A percentile compares a stretch with the other conserved stretches of the same genome.
Evolutionary conservation across 1,140 invertebrate genomes (phyloP).

Genomic region (Drosophila pachea): DNA sequence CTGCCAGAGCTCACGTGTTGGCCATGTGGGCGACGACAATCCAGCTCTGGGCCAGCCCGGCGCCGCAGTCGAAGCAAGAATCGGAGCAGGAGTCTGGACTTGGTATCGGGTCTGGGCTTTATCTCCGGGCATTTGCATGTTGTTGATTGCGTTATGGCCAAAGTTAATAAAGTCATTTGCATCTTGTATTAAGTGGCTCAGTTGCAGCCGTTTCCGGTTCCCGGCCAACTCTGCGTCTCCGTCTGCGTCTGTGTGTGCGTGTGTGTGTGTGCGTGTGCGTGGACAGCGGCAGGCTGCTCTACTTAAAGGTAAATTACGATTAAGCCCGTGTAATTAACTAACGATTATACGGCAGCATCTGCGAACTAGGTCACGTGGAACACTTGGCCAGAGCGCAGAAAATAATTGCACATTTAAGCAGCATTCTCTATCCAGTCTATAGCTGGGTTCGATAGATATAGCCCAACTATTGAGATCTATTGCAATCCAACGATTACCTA

Average conservation of each 20-base stretch:
- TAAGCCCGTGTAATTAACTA: slow-evolving; percentile 29
- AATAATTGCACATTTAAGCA: background rate
- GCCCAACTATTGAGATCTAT: too few species aligned
- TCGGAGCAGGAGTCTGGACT: background rate
- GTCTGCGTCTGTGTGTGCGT: background rate
- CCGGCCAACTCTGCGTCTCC: slow-evolving; percentile 5
- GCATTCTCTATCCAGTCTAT: background rate
- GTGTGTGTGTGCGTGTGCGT: background rate
- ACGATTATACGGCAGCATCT: slow-evolving; percentile 1
- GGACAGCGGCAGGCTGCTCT: background rate
- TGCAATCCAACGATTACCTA: too few species aligned
- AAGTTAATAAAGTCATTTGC: slow-evolving; percentile 78
- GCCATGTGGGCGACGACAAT: slow-evolving; percentile 10
- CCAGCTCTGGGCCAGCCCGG: slow-evolving; percentile 3
- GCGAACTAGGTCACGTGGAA: slow-evolving; percentile 27
- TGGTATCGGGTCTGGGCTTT: slow-evolving; percentile 33
- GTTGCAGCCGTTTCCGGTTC: slow-evolving; percentile 7
- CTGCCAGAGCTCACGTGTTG: slow-evolving; percentile 4
- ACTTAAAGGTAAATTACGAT: slow-evolving; percentile 11
- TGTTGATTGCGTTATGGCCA: slow-evolving; percentile 66
- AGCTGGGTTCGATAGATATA: too few species aligned
- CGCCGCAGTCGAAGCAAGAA: background rate
- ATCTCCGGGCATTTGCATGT: slow-evolving; percentile 46
- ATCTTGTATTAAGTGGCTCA: slow-evolving; percentile 68
- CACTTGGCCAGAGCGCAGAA: slow-evolving; percentile 6